Percentiles rank a stretch among this genome's conserved stretches.
Conservation (phyloP, 2,888 invertebrate genomes). For the Chloroclystis v-ata region DNA sequence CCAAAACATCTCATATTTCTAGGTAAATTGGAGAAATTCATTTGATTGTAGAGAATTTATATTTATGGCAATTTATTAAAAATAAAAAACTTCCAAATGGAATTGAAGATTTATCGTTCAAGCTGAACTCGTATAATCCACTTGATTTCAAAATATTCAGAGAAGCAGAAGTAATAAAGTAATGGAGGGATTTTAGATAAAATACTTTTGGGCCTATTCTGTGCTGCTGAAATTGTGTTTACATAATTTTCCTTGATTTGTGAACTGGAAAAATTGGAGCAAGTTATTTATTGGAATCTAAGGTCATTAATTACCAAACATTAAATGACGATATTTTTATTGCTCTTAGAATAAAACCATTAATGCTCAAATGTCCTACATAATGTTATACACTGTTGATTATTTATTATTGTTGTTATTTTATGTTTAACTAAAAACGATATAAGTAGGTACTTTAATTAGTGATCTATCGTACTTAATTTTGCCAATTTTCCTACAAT, state of each 20-base stretch:
- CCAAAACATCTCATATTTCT: conserved; percentile 47
- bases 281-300: too few species aligned
- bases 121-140: conserved; percentile 27
- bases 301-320: too few species aligned
- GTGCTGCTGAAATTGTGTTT: neutral
- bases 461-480: too few species aligned
- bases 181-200: conserved; percentile 38
- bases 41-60: neutral
- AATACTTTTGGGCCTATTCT: neutral
- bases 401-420: too few species aligned
- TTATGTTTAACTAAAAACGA: too few species aligned
- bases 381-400: too few species aligned
- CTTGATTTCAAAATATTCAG: conserved; percentile 44
- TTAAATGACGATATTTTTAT: too few species aligned
- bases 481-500: too few species aligned
- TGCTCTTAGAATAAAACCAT: too few species aligned
- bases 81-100: conserved; percentile 10
- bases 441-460: too few species aligned
- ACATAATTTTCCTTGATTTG: neutral
- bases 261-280: too few species aligned
- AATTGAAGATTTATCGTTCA: conserved; percentile 24
- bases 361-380: too few species aligned
- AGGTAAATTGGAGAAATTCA: neutral
- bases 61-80: neutral
- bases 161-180: conserved; percentile 42